phyloP scores from a whole-genome alignment of 2,797 vertebrate genomes.

The Macrochelys suwanniensis region DNA sequence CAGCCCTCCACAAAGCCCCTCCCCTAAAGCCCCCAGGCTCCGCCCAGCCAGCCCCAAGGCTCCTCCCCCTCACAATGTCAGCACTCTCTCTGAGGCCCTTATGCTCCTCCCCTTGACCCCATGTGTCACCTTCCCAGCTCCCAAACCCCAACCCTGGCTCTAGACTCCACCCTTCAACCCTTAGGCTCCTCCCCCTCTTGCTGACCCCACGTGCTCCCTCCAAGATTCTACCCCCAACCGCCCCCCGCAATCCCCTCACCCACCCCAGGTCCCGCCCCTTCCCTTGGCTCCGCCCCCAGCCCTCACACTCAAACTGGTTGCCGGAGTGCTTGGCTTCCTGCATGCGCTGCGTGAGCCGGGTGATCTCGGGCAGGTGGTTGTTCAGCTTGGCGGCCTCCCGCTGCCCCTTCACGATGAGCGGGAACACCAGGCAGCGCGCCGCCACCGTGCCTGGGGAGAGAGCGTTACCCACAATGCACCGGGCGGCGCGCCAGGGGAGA shows the following conservation, averaged over 20 bases:
- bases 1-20: not conserved
- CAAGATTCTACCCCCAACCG: no score
- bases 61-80: not conserved
- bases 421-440: slow-evolving; percentile 87
- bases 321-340: slow-evolving; percentile 89
- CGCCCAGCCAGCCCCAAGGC: not conserved
- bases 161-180: not conserved
- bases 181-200: not conserved
- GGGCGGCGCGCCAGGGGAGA: no score
- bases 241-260: not conserved
- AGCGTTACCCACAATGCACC: not conserved
- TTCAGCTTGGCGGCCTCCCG: slow-evolving; percentile 90
- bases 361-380: slow-evolving; percentile 90
- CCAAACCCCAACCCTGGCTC: not conserved
- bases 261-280: not conserved
- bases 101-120: not conserved
- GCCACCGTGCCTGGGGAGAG: slow-evolving; percentile 83
- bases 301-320: slow-evolving; percentile 89
- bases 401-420: slow-evolving; percentile 91
- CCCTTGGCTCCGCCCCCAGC: not conserved
- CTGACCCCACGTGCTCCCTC: not conserved
- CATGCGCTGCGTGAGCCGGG: slow-evolving; percentile 83
- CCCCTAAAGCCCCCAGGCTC: not conserved
- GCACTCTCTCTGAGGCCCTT: not conserved
- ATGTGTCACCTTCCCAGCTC: not conserved